These are phyloP conservation scores for Lepetodrilus schrolli DNA, from an alignment of 2,888 invertebrate genomes.

Conservation along the genomic window DNA sequence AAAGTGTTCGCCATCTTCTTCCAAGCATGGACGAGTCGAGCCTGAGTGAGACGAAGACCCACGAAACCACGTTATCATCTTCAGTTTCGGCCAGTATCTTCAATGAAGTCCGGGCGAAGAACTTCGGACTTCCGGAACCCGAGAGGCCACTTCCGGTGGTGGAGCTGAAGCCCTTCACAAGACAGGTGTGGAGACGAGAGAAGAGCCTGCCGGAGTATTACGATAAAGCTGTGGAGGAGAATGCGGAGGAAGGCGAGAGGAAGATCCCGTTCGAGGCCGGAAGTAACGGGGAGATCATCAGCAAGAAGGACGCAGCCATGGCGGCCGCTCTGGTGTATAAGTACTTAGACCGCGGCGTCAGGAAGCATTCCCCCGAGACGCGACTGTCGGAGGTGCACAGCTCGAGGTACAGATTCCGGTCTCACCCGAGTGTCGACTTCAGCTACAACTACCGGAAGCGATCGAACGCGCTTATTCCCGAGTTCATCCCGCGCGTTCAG, in stretches of 20 bases:
- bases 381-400: neutral
- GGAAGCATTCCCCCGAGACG: slow-evolving; percentile 11
- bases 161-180: slow-evolving; percentile 62
- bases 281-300: neutral
- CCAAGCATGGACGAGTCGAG: neutral
- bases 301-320: slow-evolving; percentile 32
- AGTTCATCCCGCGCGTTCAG: slow-evolving; percentile 61
- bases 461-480: slow-evolving; percentile 56
- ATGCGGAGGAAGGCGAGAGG: slow-evolving; percentile 1
- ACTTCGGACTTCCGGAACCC: slow-evolving; percentile 31
- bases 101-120: slow-evolving; percentile 41
- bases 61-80: too few species aligned
- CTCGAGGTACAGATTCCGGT: slow-evolving; percentile 5
- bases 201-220: slow-evolving; percentile 62
- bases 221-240: slow-evolving; percentile 31
- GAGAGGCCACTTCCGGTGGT: slow-evolving; percentile 58
- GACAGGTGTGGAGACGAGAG: slow-evolving; percentile 64
- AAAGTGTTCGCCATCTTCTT: neutral
- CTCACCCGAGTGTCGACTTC: neutral
- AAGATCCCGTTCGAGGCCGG: slow-evolving; percentile 31
- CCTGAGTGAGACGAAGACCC: neutral
- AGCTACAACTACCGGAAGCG: neutral
- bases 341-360: neutral
- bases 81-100: neutral
- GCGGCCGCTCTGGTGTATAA: slow-evolving; percentile 34